These are phyloP conservation scores for Microplitis mediator DNA, from an alignment of 1,140 invertebrate species.

Conservation along the genomic window DNA sequence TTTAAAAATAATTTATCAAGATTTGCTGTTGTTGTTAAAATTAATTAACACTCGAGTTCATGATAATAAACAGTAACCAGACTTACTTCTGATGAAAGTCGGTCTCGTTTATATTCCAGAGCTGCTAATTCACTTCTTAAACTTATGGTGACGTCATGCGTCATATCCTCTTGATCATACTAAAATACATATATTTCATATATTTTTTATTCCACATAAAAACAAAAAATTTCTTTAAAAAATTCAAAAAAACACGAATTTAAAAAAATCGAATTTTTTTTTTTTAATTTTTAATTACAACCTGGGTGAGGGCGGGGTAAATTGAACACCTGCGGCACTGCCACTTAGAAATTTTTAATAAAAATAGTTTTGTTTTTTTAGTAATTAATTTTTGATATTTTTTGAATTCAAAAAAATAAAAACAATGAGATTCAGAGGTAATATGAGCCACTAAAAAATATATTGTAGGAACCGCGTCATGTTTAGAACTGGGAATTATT, in stretches of 20 bases:
- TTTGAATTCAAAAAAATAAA: too few relatives aligned
- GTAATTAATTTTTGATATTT: too few relatives aligned
- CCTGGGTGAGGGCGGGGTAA: too few relatives aligned
- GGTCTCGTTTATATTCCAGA: conserved; percentile 80
- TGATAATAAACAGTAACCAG: neutral
- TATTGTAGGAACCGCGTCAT: neutral
- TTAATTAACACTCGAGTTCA: neutral
- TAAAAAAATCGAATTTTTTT: neutral
- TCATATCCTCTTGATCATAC: conserved; percentile 63
- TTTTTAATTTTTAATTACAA: too few relatives aligned
- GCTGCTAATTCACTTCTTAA: conserved; percentile 80
- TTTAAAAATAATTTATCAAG: neutral
- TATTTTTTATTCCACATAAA: conserved; percentile 13
- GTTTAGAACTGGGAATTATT: neutral
- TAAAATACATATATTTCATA: conserved; percentile 36
- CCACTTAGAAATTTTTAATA: too few relatives aligned
- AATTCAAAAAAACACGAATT: neutral
- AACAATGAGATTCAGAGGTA: too few relatives aligned
- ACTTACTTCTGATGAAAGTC: conserved; percentile 66
- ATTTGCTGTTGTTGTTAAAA: neutral
- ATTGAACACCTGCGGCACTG: too few relatives aligned
- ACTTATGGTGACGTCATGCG: conserved; percentile 72
- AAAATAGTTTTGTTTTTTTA: too few relatives aligned
- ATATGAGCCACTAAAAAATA: neutral
- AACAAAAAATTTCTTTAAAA: neutral